Evolutionary conservation across 2,113 vertebrate genomes (phyloP).

Genomic region (Catharus minimus): DNA sequence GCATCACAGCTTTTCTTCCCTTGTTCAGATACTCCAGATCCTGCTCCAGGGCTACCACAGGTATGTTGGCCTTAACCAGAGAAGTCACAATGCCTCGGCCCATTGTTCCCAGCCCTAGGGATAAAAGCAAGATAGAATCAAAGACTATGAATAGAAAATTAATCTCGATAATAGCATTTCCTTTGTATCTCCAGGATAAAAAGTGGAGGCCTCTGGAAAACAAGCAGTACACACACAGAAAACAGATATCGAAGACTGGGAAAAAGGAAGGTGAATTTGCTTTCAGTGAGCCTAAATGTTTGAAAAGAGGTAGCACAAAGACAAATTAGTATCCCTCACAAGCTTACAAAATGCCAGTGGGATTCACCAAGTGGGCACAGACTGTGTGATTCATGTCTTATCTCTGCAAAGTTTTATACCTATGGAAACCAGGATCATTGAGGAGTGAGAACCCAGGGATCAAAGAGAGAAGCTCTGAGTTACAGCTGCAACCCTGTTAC

Average conservation of each 20-base stretch:
- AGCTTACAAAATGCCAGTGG: background rate
- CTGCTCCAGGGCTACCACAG: constrained; percentile 87
- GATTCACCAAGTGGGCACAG: background rate
- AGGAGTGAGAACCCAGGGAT: background rate
- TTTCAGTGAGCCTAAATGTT: background rate
- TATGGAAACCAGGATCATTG: background rate
- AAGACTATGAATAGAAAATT: background rate
- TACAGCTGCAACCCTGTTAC: background rate
- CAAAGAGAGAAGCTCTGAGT: background rate
- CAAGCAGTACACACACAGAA: background rate
- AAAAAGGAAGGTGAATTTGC: background rate
- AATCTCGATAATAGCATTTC: background rate
- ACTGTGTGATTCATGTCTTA: background rate
- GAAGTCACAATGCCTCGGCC: constrained; percentile 86
- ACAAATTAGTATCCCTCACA: background rate
- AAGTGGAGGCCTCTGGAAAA: background rate
- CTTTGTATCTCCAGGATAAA: background rate
- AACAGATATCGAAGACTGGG: background rate
- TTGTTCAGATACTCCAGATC: constrained; percentile 76
- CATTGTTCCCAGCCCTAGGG: constrained; percentile 92
- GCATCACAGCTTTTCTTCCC: constrained; percentile 74
- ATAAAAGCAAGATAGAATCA: constrained; percentile 25
- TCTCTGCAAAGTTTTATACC: background rate
- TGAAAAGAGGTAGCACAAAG: background rate
- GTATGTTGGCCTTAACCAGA: constrained; percentile 81